Conservation (phyloP, 2,113 vertebrate species). For the Pituophis catenifer region DNA sequence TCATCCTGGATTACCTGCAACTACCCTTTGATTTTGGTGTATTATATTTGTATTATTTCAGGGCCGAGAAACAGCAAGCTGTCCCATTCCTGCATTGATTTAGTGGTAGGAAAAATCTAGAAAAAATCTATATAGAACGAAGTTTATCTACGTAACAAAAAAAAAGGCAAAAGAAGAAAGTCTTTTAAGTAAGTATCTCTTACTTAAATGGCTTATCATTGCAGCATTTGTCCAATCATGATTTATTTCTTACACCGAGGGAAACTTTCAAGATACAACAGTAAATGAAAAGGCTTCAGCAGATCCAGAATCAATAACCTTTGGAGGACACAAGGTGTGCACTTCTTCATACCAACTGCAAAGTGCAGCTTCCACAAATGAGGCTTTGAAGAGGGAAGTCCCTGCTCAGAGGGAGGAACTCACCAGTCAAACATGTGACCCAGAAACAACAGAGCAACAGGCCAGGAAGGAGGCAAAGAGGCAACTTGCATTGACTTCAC, state of each 20-base stretch:
- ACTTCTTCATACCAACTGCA: background rate
- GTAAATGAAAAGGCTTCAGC: background rate
- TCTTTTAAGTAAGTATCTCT: background rate
- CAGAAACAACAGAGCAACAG: background rate
- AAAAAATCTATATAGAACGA: too few relatives aligned
- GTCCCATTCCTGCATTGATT: too few relatives aligned
- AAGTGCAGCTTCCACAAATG: background rate
- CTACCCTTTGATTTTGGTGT: background rate
- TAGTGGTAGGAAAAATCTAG: background rate
- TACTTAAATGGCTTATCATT: background rate
- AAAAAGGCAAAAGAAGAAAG: background rate
- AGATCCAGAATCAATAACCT: background rate
- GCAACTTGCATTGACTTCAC: too few relatives aligned
- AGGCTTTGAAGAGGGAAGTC: too few relatives aligned
- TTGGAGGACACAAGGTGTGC: background rate
- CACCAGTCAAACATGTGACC: background rate
- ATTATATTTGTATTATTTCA: background rate
- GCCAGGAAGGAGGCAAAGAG: background rate
- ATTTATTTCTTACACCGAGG: background rate
- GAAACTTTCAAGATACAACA: background rate
- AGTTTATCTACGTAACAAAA: background rate
- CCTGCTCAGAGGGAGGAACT: background rate
- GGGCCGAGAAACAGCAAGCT: background rate
- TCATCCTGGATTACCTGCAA: background rate
- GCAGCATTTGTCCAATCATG: background rate